These are phyloP conservation scores for Torymus auratus DNA, from an alignment of 2,888 invertebrate genomes.

Conservation along the genomic window DNA sequence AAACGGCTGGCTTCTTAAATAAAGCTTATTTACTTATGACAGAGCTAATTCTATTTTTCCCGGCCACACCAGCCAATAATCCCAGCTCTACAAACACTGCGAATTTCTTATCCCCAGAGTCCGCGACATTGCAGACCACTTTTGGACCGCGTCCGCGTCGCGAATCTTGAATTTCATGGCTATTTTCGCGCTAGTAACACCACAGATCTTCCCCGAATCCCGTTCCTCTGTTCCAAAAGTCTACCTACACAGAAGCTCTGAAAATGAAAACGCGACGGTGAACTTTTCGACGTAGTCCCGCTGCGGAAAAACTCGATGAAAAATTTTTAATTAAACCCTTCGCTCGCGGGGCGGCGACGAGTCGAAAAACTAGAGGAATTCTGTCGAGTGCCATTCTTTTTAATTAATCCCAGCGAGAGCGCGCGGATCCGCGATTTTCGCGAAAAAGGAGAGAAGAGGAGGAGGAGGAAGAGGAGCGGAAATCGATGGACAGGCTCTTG, in stretches of 20 bases:
- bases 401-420: constrained; percentile 47
- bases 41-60: too few relatives aligned
- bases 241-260: too few relatives aligned
- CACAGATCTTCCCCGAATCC: not conserved
- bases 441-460: constrained; percentile 2
- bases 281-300: not conserved
- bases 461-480: not conserved
- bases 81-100: not conserved
- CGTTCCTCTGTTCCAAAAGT: too few relatives aligned
- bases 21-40: too few relatives aligned
- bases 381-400: constrained; percentile 51
- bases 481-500: not conserved
- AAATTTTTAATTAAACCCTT: constrained; percentile 42
- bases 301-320: not conserved
- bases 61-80: too few relatives aligned
- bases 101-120: not conserved
- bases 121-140: not conserved
- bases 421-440: constrained; percentile 23
- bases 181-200: constrained; percentile 21
- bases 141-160: not conserved
- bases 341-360: not conserved
- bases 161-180: constrained; percentile 23
- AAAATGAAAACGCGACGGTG: too few relatives aligned
- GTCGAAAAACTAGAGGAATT: constrained; percentile 26
- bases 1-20: too few relatives aligned